Base-by-base conservation (phyloP, 2,888 invertebrate genomes). In the Arrhopalites spinosus region DNA sequence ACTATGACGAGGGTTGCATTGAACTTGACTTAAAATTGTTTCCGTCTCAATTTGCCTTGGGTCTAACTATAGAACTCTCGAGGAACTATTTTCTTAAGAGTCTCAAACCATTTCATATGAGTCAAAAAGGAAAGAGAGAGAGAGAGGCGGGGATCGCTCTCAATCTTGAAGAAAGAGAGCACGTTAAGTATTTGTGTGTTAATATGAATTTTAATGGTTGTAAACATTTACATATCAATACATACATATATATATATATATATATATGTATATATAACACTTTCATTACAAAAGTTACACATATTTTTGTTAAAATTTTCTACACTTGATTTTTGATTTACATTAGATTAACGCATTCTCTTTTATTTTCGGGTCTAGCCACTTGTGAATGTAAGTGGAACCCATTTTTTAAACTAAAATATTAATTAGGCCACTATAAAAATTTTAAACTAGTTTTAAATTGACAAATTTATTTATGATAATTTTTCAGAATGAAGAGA, bases 1-100 rank as follows among this genome's bases (percentile, higher is more conserved):
- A n/a, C n/a, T n/a, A n/a, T n/a, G n/a, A n/a, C n/a, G n/a, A n/a
- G 11, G 59, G 25, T 25, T 59, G 25, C 59, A 59, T 59, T 59
- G 59, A 59, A 59, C 59, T 59, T 59, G 59, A 59, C n/a, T 23
- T 53, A 53, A 23, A 53, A 20, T 17, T 53, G 23, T 53, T 27
- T 59, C 25, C 15, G 7, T 59, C 25, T 20, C 25, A 15, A 25
- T 59, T 5, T 15, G 50, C 3, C 53, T 20, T 53, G 20, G 13
- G 59, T 59, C 59, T 59, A 59, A 25, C 5, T 53, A 53, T 53
- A 53, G 50, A 50, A 7, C 8, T 56, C 20, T 59, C 13, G 59
- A 23, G 3, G 13, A 17, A n/a, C 50, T 20, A 5, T 50, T 15
- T 3, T 50, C 15, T 17, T 50, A 3, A 15, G 17, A 50, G 50